phyloP scores from a whole-genome alignment of 35 echinoderm and acorn worm genomes.

The Apostichopus californicus region DNA sequence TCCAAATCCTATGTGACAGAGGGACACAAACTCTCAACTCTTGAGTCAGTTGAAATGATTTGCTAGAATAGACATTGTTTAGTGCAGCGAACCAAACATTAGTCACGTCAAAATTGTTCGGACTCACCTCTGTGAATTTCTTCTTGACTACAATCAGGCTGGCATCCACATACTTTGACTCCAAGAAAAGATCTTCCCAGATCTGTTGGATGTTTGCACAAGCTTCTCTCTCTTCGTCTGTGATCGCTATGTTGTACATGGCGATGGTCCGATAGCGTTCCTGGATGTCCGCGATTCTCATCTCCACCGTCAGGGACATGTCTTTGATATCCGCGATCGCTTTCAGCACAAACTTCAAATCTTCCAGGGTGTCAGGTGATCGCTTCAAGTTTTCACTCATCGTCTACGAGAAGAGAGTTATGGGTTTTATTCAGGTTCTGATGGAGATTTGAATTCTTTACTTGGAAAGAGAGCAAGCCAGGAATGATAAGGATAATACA shows the following conservation, averaged over 20 bases:
- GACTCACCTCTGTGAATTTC: constrained; percentile 96
- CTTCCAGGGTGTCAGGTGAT: constrained; percentile 92
- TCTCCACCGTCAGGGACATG: constrained; percentile 95
- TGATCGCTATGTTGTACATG: constrained; percentile 84
- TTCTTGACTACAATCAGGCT: constrained; percentile 97
- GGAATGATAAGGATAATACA: too few species aligned
- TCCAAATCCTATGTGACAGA: too few species aligned
- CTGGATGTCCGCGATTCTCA: constrained; percentile 90
- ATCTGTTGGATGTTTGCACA: constrained; percentile 81
- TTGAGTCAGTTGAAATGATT: too few species aligned
- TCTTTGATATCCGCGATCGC: constrained; percentile 93
- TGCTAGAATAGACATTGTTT: too few species aligned
- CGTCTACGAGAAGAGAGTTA: constrained; percentile 25
- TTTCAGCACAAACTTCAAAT: constrained; percentile 95
- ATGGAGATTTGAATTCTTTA: too few species aligned
- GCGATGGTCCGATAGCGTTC: constrained; percentile 92
- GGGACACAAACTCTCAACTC: too few species aligned
- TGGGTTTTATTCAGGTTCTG: too few species aligned
- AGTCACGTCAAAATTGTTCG: background rate
- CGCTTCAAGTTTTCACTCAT: constrained; percentile 82
- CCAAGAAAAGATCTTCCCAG: constrained; percentile 88
- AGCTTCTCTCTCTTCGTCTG: constrained; percentile 80
- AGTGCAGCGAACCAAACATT: too few species aligned
- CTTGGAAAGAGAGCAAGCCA: too few species aligned
- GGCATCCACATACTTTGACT: constrained; percentile 98